Percentiles rank a stretch among this genome's conserved stretches.
Conservation (phyloP, 1,140 invertebrate genomes). For the Orius insidiosus region DNA sequence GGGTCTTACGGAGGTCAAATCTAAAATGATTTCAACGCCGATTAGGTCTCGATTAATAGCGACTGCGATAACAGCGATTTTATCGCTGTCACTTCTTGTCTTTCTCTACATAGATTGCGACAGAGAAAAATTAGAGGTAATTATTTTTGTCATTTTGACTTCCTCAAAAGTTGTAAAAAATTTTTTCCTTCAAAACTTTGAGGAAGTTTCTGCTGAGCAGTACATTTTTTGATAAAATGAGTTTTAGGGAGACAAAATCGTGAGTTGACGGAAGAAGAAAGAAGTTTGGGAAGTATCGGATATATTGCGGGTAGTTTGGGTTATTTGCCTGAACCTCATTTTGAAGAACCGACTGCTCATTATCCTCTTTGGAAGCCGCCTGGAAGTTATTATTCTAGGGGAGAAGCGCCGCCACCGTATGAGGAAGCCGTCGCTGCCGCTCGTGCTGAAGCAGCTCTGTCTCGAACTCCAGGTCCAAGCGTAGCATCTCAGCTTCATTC, state of each 20-base stretch:
- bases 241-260: conserved; percentile 38
- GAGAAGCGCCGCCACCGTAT: conserved; percentile 67
- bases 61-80: conserved; percentile 60
- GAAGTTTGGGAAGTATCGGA: conserved; percentile 40
- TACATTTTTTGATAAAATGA: background rate
- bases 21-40: conserved; percentile 39
- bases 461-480: conserved; percentile 14
- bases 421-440: conserved; percentile 62
- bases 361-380: conserved; percentile 65
- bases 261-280: conserved; percentile 48
- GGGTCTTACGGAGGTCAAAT: too few species aligned
- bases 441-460: conserved; percentile 34
- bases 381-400: conserved; percentile 51
- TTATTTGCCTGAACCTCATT: conserved; percentile 41
- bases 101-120: conserved; percentile 65
- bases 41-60: conserved; percentile 63
- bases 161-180: too few species aligned
- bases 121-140: conserved; percentile 55
- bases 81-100: conserved; percentile 58
- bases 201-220: too few species aligned
- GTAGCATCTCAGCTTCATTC: conserved; percentile 31
- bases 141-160: too few species aligned
- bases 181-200: too few species aligned
- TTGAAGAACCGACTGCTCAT: conserved; percentile 38
- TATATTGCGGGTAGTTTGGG: conserved; percentile 44